These are phyloP conservation scores for Colius striatus DNA, from an alignment of 2,113 vertebrate species.

Conservation along the genomic window DNA sequence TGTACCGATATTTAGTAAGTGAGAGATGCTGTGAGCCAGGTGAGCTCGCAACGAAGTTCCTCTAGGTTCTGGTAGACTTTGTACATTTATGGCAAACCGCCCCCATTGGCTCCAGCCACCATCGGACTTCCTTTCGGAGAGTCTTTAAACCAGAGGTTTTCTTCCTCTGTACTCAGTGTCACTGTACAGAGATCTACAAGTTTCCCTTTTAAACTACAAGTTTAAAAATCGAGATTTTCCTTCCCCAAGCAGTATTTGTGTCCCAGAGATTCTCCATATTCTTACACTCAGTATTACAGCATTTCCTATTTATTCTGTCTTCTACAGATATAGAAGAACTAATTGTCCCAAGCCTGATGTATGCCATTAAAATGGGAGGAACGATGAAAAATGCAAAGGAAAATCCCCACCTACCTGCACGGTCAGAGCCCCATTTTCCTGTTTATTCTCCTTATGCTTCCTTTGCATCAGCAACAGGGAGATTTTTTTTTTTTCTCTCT, in stretches of 20 bases:
- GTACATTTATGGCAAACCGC: background rate
- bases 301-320: background rate
- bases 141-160: background rate
- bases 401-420: slow-evolving; percentile 70
- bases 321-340: slow-evolving; percentile 62
- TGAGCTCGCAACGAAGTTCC: background rate
- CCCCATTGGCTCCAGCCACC: background rate
- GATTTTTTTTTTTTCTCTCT: background rate
- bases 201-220: accelerated
- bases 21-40: background rate
- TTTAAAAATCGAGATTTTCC: accelerated
- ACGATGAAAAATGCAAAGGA: slow-evolving; percentile 83
- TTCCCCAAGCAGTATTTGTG: background rate
- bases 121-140: accelerated
- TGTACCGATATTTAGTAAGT: accelerated
- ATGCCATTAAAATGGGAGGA: slow-evolving; percentile 80
- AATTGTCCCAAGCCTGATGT: slow-evolving; percentile 32
- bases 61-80: background rate
- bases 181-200: background rate
- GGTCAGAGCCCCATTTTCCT: slow-evolving; percentile 86
- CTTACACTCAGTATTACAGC: background rate
- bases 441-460: slow-evolving; percentile 88
- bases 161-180: background rate
- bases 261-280: background rate
- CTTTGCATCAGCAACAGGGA: slow-evolving; percentile 33